A percentile compares a stretch with the other conserved stretches of the same genome.
These are phyloP conservation scores for Aplodontia rufa DNA, from an alignment of 2,113 vertebrate species.

Conservation along the genomic window DNA sequence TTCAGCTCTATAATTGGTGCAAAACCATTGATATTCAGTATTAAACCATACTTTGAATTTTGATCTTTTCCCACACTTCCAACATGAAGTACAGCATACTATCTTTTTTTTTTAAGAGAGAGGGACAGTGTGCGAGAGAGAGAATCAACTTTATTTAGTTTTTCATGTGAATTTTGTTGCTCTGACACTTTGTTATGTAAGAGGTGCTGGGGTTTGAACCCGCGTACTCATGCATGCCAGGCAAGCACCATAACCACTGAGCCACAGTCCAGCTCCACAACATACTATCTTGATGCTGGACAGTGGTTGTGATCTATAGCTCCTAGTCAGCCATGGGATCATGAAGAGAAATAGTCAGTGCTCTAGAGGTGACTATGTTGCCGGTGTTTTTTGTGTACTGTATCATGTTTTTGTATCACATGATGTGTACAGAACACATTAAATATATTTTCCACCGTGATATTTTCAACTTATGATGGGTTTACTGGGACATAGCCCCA, in stretches of 20 bases:
- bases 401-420: not conserved
- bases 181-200: too few species aligned
- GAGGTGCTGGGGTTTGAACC: too few species aligned
- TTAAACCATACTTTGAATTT: not conserved
- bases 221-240: too few species aligned
- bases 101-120: too few species aligned
- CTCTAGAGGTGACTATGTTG: not conserved
- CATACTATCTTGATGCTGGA: not conserved
- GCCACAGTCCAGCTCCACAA: too few species aligned
- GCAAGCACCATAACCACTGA: too few species aligned
- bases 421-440: not conserved
- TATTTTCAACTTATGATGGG: not conserved
- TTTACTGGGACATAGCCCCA: not conserved
- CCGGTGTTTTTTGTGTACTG: not conserved
- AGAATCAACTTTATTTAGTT: too few species aligned
- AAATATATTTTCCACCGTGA: not conserved
- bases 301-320: not conserved
- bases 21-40: not conserved
- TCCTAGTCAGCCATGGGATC: not conserved
- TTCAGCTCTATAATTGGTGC: not conserved
- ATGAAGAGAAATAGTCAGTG: not conserved
- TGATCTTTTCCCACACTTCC: not conserved
- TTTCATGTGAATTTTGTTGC: too few species aligned
- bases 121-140: too few species aligned
- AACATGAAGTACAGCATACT: not conserved